Conservation (phyloP, 23 tunicate species). For the Corella eumyota region DNA sequence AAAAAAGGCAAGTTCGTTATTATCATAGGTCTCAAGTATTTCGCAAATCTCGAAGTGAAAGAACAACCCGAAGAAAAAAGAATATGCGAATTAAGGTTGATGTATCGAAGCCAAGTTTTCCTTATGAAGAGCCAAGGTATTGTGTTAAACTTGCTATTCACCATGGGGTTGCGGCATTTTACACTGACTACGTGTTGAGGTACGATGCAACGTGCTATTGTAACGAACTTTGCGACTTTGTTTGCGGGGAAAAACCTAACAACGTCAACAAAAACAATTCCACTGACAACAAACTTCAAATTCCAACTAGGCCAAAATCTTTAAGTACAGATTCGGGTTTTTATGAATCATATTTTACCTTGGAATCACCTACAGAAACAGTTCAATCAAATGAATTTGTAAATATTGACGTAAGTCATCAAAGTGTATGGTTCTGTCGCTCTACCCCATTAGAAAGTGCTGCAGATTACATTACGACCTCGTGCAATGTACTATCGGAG, state of each 20-base stretch:
- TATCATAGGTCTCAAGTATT: slow-evolving; percentile 8
- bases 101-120: slow-evolving; percentile 8
- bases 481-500: background rate
- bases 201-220: slow-evolving; percentile 15
- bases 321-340: slow-evolving; percentile 11
- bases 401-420: slow-evolving; percentile 15
- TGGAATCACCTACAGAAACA: background rate
- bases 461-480: background rate
- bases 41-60: slow-evolving; percentile 16
- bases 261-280: slow-evolving; percentile 3
- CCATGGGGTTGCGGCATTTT: slow-evolving; percentile 25
- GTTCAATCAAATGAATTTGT: slow-evolving; percentile 8
- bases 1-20: slow-evolving; percentile 10
- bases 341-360: no score
- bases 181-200: slow-evolving; percentile 12
- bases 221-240: slow-evolving; percentile 29
- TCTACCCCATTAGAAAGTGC: no score
- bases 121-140: slow-evolving; percentile 15
- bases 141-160: slow-evolving; percentile 29
- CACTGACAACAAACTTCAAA: background rate
- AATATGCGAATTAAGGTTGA: no score
- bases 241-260: slow-evolving; percentile 10
- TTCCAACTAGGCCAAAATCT: slow-evolving; percentile 2
- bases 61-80: slow-evolving; percentile 6
- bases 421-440: slow-evolving; percentile 29